phyloP scores from a whole-genome alignment of 2,797 vertebrate species.

The Limosa lapponica region DNA sequence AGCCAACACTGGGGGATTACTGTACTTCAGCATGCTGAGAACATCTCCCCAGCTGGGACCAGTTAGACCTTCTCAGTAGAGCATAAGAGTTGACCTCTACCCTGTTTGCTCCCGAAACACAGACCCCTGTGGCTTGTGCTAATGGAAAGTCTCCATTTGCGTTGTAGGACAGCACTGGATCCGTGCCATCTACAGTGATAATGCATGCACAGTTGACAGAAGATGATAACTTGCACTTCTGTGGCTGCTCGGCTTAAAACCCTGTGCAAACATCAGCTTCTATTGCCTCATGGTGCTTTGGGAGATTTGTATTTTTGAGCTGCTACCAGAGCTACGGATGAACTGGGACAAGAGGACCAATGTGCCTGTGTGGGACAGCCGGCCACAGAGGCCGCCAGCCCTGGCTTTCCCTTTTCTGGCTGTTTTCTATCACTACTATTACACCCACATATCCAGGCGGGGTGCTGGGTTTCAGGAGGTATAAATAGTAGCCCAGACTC shows the following conservation, averaged over 20 bases:
- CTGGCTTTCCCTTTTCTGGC: background rate
- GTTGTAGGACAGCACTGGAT: background rate
- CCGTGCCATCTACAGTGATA: slow-evolving; percentile 12
- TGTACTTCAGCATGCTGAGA: background rate
- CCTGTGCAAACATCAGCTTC: slow-evolving; percentile 13
- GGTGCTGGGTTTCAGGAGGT: background rate
- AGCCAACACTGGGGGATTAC: background rate
- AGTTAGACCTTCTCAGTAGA: slow-evolving; percentile 26
- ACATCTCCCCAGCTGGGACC: slow-evolving; percentile 47
- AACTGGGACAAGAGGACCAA: background rate
- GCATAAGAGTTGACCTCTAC: slow-evolving; percentile 28
- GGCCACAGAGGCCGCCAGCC: background rate
- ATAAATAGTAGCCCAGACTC: background rate
- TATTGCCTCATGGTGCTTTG: background rate
- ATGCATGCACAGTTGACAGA: slow-evolving; percentile 41
- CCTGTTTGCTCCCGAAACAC: background rate
- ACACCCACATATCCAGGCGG: background rate
- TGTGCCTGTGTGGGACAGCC: background rate
- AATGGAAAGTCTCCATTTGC: slow-evolving; percentile 41
- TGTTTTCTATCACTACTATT: background rate
- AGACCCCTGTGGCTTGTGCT: slow-evolving; percentile 25
- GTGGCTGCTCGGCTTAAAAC: background rate
- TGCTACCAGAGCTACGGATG: background rate
- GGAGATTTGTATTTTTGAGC: background rate
- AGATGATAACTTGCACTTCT: slow-evolving; percentile 41